Conservation (phyloP, 2,113 vertebrate species). For the Donacobius atricapilla region DNA sequence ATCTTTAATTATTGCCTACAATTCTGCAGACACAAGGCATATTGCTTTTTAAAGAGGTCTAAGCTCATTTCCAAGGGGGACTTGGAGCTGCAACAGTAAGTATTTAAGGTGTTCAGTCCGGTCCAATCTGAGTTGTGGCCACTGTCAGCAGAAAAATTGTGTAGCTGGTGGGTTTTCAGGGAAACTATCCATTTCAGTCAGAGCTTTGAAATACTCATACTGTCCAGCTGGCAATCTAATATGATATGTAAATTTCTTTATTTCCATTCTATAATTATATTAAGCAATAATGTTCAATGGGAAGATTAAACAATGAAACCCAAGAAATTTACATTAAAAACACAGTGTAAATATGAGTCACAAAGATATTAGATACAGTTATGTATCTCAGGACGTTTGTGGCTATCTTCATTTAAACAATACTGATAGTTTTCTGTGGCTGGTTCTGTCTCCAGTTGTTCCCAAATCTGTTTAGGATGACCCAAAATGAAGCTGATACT, state of each 20-base stretch:
- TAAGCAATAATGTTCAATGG: not conserved
- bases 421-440: not conserved
- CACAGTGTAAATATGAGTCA: conserved; percentile 44
- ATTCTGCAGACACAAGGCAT: not conserved
- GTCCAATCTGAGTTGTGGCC: not conserved
- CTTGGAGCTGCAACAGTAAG: not conserved
- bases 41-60: not conserved
- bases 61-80: not conserved
- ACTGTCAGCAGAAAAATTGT: not conserved
- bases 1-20: not conserved
- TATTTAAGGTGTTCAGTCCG: not conserved
- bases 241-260: not conserved
- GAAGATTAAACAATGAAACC: not conserved
- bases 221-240: not conserved
- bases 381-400: conserved; percentile 57
- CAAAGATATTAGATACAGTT: conserved; percentile 25
- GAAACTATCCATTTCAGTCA: not conserved
- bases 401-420: conserved; percentile 51
- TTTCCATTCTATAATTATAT: not conserved
- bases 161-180: not conserved
- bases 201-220: not conserved
- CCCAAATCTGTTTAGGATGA: not conserved
- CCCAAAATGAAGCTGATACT: not conserved
- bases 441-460: conserved; percentile 27
- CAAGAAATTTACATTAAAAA: conserved; percentile 20